A percentile compares a stretch with the other conserved stretches of the same genome.
Evolutionary conservation across 2,797 vertebrate genomes (phyloP).

Genomic region (Gambusia yucatana): DNA sequence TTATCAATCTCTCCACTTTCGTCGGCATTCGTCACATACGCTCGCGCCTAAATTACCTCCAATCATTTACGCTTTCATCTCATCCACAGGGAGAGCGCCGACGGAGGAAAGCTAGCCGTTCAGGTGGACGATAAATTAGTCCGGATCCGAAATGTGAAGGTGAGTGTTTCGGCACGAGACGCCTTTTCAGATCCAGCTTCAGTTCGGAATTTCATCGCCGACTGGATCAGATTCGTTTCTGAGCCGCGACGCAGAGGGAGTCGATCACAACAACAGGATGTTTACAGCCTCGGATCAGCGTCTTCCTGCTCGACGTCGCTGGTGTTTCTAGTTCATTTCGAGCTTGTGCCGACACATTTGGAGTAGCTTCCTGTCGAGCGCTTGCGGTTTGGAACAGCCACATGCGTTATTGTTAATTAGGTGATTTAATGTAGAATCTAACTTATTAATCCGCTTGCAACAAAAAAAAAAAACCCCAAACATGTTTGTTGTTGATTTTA

Average conservation of each 20-base stretch:
- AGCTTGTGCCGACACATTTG: conserved; percentile 17
- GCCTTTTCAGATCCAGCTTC: neutral
- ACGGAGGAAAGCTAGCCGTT: conserved; percentile 88
- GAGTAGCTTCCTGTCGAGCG: conserved; percentile 29
- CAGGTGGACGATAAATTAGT: conserved; percentile 91
- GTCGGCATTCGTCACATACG: conserved; percentile 1
- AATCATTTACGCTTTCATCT: conserved; percentile 48
- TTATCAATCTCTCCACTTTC: conserved; percentile 6
- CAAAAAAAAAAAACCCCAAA: neutral
- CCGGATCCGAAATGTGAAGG: conserved; percentile 91
- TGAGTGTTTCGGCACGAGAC: conserved; percentile 64
- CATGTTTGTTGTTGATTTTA: neutral
- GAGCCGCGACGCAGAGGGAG: conserved; percentile 17
- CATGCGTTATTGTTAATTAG: conserved; percentile 4
- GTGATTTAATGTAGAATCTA: neutral
- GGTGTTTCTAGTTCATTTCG: conserved; percentile 68
- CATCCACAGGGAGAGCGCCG: conserved; percentile 86
- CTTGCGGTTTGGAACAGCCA: neutral
- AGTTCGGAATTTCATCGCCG: neutral
- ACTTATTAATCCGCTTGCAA: neutral
- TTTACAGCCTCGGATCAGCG: conserved; percentile 65
- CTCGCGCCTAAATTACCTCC: neutral
- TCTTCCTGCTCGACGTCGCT: conserved; percentile 65
- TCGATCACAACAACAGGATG: conserved; percentile 71
- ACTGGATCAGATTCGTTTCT: neutral